Evolutionary conservation across 2,888 invertebrate genomes (phyloP).

Genomic region (Rotaria magnacalcarata): DNA sequence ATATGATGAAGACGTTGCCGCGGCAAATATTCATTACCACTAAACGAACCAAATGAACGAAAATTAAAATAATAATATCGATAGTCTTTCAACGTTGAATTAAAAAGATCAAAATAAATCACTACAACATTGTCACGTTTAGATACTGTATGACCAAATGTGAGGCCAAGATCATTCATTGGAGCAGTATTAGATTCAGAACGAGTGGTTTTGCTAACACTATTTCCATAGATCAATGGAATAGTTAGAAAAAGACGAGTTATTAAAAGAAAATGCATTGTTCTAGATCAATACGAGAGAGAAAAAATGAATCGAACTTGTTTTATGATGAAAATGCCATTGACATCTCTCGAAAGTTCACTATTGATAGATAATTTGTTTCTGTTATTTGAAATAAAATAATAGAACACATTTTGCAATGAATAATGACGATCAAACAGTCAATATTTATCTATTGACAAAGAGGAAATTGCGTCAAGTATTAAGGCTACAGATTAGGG

Average conservation of each 20-base stretch:
- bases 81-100: not conserved
- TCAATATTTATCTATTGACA: not conserved
- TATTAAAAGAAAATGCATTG: not conserved
- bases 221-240: not conserved
- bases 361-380: not conserved
- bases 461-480: not conserved
- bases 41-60: not conserved
- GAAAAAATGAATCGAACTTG: not conserved
- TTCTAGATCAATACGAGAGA: not conserved
- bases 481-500: too few species aligned
- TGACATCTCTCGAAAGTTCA: conserved; percentile 2
- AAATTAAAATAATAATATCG: conserved; percentile 16
- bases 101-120: not conserved
- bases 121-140: not conserved
- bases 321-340: conserved; percentile 5
- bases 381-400: not conserved
- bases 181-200: not conserved
- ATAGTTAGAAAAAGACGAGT: not conserved
- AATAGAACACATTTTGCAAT: not conserved
- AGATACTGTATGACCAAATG: not conserved
- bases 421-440: not conserved
- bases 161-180: not conserved
- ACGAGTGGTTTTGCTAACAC: not conserved
- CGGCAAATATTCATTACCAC: not conserved
- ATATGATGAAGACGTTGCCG: not conserved